Conservation (phyloP, 2,888 invertebrate species). For the Ophonus ardosiacus region DNA sequence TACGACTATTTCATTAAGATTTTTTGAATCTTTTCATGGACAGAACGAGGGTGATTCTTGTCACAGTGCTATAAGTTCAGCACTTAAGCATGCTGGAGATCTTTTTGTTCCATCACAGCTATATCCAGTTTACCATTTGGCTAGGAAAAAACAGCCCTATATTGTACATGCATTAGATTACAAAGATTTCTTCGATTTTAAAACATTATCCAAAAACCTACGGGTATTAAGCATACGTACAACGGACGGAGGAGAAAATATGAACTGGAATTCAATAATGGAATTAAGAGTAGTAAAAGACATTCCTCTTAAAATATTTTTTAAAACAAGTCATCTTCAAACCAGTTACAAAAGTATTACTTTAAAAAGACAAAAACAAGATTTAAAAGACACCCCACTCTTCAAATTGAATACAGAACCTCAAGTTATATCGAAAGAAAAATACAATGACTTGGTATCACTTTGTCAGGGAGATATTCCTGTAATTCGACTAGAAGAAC, state of each 20-base stretch:
- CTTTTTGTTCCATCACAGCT: constrained; percentile 56
- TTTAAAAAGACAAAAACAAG: not conserved
- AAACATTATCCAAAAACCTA: constrained; percentile 49
- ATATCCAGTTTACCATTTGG: constrained; percentile 47
- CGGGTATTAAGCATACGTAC: not conserved
- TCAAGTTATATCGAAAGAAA: not conserved
- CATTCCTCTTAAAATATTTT: not conserved
- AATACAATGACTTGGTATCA: not conserved
- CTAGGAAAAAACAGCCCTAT: constrained; percentile 55
- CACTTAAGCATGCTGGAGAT: constrained; percentile 51
- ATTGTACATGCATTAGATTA: constrained; percentile 45
- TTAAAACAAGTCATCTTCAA: not conserved
- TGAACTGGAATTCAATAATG: constrained; percentile 2
- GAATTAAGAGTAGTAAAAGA: not conserved
- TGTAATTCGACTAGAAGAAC: not conserved
- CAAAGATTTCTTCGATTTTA: constrained; percentile 57
- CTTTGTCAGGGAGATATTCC: not conserved
- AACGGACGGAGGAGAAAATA: not conserved
- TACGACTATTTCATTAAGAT: constrained; percentile 11
- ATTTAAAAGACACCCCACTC: not conserved
- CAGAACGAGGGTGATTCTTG: constrained; percentile 59
- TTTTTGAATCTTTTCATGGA: constrained; percentile 51
- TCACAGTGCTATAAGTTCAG: constrained; percentile 57
- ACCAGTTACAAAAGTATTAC: not conserved
- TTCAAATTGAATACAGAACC: not conserved